phyloP scores from a whole-genome alignment of 2,113 vertebrate species.

The Alaudala cheleensis region DNA sequence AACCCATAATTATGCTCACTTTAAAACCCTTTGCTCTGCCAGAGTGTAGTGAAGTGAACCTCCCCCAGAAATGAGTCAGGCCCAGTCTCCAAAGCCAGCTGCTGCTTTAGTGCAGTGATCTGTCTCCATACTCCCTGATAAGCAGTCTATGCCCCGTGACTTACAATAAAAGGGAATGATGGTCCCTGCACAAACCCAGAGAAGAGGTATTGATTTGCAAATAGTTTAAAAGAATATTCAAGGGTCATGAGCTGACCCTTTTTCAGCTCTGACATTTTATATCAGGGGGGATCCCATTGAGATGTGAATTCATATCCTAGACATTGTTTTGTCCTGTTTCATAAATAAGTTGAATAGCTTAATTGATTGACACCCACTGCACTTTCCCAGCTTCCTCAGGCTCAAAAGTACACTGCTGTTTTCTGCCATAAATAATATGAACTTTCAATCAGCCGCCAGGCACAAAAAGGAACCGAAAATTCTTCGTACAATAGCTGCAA shows the following conservation, averaged over 20 bases:
- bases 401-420: constrained; percentile 68
- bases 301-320: constrained; percentile 66
- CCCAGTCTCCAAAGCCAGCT: constrained; percentile 31
- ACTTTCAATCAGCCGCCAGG: constrained; percentile 52
- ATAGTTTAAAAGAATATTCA: constrained; percentile 70
- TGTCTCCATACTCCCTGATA: constrained; percentile 44
- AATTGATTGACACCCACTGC: constrained; percentile 69
- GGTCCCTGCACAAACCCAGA: constrained; percentile 50
- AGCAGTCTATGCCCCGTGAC: constrained; percentile 40
- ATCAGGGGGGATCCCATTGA: constrained; percentile 67
- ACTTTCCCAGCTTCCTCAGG: constrained; percentile 64
- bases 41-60: neutral
- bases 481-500: constrained; percentile 58
- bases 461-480: constrained; percentile 59
- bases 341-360: constrained; percentile 71
- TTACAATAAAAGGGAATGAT: constrained; percentile 46
- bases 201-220: constrained; percentile 71
- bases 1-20: neutral
- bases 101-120: constrained; percentile 39
- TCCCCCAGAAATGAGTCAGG: neutral
- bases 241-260: constrained; percentile 63
- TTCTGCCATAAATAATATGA: constrained; percentile 68
- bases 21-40: neutral
- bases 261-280: constrained; percentile 70
- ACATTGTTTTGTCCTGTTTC: constrained; percentile 70